A percentile compares a stretch with the other conserved stretches of the same genome.
These are phyloP conservation scores for Drosophila robusta DNA, from an alignment of 2,888 invertebrate genomes.

Conservation along the genomic window DNA sequence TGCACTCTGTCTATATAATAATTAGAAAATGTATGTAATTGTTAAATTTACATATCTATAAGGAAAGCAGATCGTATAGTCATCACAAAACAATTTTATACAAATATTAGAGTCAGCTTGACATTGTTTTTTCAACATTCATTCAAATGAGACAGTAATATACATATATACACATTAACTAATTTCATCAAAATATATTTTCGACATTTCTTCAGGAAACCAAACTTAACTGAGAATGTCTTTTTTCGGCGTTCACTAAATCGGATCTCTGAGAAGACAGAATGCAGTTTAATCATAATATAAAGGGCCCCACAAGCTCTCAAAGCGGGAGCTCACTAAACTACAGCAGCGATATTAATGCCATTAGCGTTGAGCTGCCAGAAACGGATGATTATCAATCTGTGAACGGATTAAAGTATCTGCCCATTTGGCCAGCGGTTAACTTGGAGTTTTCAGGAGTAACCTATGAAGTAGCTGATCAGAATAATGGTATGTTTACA, in stretches of 20 bases:
- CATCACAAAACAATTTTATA: background rate
- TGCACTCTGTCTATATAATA: background rate
- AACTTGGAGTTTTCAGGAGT: slow-evolving; percentile 94
- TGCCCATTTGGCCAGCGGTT: slow-evolving; percentile 89
- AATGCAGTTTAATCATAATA: slow-evolving; percentile 30
- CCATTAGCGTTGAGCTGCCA: slow-evolving; percentile 79
- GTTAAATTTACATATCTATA: no score
- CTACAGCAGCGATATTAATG: slow-evolving; percentile 83
- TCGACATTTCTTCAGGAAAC: background rate
- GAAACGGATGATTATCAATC: slow-evolving; percentile 87
- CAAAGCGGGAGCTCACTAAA: slow-evolving; percentile 70
- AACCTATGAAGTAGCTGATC: slow-evolving; percentile 91
- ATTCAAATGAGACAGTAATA: background rate
- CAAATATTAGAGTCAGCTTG: no score
- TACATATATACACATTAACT: background rate
- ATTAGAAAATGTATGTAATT: background rate
- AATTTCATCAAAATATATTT: background rate
- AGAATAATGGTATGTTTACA: slow-evolving; percentile 87
- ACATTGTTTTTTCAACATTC: background rate
- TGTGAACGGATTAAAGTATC: slow-evolving; percentile 86
- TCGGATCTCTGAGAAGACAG: background rate
- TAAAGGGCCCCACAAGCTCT: slow-evolving; percentile 63
- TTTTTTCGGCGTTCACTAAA: background rate
- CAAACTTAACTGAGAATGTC: background rate
- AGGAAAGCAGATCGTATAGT: background rate